Conservation (phyloP, 2,797 vertebrate species). For the Garrulus glandarius region DNA sequence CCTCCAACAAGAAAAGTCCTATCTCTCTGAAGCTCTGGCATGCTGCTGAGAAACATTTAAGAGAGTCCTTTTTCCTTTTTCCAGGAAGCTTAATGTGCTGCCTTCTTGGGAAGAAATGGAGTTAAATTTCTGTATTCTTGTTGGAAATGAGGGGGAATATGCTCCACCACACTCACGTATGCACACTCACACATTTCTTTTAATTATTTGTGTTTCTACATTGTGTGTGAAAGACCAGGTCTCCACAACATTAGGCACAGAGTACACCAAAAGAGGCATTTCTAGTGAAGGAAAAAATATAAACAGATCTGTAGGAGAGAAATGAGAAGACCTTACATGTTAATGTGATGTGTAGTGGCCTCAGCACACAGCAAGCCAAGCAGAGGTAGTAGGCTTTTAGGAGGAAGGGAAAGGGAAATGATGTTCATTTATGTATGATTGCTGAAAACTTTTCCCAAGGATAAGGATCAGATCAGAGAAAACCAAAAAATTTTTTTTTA, state of each 20-base stretch:
- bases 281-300: neutral
- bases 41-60: neutral
- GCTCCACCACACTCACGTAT: neutral
- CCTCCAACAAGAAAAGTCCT: neutral
- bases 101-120: neutral
- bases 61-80: neutral
- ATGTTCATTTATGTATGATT: neutral
- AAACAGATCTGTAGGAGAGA: neutral
- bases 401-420: neutral
- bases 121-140: neutral
- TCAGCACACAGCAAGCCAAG: neutral
- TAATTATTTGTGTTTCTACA: neutral
- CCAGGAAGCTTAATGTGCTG: neutral
- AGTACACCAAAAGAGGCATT: neutral
- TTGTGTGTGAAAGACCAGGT: neutral
- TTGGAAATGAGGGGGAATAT: neutral
- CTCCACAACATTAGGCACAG: accelerated
- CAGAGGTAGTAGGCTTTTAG: neutral
- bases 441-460: neutral
- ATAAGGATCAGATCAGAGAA: neutral
- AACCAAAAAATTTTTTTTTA: neutral
- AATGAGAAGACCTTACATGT: neutral
- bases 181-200: neutral
- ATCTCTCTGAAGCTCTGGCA: conserved; percentile 6
- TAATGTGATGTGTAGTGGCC: neutral